phyloP scores from a whole-genome alignment of 2,888 invertebrate species.

The Brachyopa scutellaris region DNA sequence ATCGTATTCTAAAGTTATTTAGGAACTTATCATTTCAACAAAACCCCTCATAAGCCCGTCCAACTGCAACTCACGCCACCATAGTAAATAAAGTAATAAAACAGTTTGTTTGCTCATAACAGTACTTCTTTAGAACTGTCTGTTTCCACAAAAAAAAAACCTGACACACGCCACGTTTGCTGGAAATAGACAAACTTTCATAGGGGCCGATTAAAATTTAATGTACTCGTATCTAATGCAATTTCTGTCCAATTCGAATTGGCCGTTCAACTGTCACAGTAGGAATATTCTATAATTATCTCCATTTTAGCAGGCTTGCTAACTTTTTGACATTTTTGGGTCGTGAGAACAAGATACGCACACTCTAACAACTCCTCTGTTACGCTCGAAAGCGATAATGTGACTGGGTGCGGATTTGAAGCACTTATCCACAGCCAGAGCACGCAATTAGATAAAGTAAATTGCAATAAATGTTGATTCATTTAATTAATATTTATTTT shows the following conservation, averaged over 20 bases:
- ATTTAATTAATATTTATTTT: conserved; percentile 55
- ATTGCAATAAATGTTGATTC: conserved; percentile 53
- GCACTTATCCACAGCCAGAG: conserved; percentile 2
- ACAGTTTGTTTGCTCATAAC: not conserved
- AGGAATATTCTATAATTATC: conserved; percentile 14
- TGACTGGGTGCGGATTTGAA: conserved; percentile 22
- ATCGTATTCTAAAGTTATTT: not conserved
- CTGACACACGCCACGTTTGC: not conserved
- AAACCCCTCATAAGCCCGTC: not conserved
- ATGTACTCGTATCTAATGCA: not conserved
- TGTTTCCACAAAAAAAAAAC: not conserved
- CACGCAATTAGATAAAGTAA: conserved; percentile 43
- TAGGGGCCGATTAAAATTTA: not conserved
- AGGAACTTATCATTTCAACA: not conserved
- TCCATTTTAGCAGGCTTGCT: not conserved
- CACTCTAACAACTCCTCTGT: too few species aligned
- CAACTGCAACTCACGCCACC: not conserved
- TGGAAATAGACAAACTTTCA: not conserved
- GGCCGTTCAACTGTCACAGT: conserved; percentile 17
- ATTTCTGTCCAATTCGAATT: conserved; percentile 6
- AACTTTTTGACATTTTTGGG: conserved; percentile 35
- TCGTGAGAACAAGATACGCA: conserved; percentile 38
- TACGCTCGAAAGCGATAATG: conserved; percentile 10
- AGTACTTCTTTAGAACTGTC: not conserved
- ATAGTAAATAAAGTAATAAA: not conserved